Base-by-base conservation (phyloP, 2,888 invertebrate genomes). In the Nomada ferruginata region DNA sequence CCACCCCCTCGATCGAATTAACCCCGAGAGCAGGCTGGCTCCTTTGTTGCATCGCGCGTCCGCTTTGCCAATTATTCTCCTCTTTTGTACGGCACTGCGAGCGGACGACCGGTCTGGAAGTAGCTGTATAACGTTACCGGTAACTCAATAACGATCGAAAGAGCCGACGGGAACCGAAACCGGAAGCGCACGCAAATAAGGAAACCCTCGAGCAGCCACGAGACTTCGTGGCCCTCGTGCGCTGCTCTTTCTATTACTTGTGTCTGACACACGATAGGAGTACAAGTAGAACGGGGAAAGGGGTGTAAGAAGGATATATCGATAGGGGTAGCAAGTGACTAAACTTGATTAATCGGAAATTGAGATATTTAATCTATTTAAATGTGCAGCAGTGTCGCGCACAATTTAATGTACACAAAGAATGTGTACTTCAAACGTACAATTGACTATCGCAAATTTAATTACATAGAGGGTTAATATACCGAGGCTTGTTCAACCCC, bases 101-200 rank as follows among this genome's bases (percentile, higher is more conserved):
- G 64, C 69, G 79, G 60, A 76, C 69, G 65, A 52, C 59, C 26
- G 57, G 69, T 3, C 36, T 78, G 73, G 71, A 75, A 72, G 76
- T 79, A 75, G 78, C 83, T 78, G 87, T 89, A 85, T 89, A 85
- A 82, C 86, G 87, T 89, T 87, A 87, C 87, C 82, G 86, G 88
- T 91, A 91, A 91, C 85, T 90, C 85, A 89, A 91, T 91, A 90
- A 90, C 90, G 90, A 90, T 90, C 89, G 91, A 91, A 87, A 82
- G 74, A 70, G 64, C 66, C 26, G 57, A 29, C 74, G 52, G 74
- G 84, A 87, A 90, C 81, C 85, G 86, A 89, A 89, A 90, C 88
- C 87, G 90, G 88, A 91, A 89, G 84, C 83, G 82, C 82, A 79
- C 79, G 83, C 82, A 84, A 82, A 90, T 81, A 84, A 84, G 86